Evolutionary conservation across 1,140 invertebrate species (phyloP).

Genomic region (Heliconius congener): DNA sequence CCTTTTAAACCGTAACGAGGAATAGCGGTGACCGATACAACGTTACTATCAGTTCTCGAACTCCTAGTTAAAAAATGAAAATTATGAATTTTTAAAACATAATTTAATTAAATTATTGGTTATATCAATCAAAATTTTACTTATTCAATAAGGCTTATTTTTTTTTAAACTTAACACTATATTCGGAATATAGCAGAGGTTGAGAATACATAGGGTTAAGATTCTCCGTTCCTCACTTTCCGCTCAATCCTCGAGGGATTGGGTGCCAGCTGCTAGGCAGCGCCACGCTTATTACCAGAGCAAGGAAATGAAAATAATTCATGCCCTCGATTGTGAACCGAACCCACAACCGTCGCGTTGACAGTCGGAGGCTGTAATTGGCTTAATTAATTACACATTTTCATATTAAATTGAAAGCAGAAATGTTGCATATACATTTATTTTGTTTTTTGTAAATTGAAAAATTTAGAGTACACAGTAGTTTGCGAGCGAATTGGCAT

Average conservation of each 20-base stretch:
- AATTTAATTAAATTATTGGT: not conserved
- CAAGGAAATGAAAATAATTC: too few species aligned
- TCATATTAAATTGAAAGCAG: slow-evolving; percentile 1
- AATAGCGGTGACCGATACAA: slow-evolving; percentile 29
- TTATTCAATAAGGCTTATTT: too few species aligned
- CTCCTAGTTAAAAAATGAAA: not conserved
- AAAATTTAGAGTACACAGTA: slow-evolving; percentile 12
- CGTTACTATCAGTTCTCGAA: slow-evolving; percentile 31
- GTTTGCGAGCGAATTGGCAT: slow-evolving; percentile 2
- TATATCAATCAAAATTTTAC: not conserved
- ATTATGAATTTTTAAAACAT: not conserved
- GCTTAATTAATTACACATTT: not conserved
- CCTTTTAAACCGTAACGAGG: slow-evolving; percentile 45
- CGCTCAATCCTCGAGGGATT: too few species aligned
- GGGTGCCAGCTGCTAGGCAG: too few species aligned
- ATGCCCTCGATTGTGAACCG: too few species aligned
- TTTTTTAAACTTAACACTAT: too few species aligned
- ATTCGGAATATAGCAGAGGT: too few species aligned
- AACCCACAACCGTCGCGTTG: too few species aligned
- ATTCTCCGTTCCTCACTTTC: too few species aligned
- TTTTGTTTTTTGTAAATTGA: slow-evolving; percentile 12
- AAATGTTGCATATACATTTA: not conserved
- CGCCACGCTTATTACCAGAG: too few species aligned
- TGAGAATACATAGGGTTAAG: too few species aligned
- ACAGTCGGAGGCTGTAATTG: too few species aligned